Evolutionary conservation across 1,140 invertebrate genomes (phyloP).

Genomic region (Nylanderia fulva): DNA sequence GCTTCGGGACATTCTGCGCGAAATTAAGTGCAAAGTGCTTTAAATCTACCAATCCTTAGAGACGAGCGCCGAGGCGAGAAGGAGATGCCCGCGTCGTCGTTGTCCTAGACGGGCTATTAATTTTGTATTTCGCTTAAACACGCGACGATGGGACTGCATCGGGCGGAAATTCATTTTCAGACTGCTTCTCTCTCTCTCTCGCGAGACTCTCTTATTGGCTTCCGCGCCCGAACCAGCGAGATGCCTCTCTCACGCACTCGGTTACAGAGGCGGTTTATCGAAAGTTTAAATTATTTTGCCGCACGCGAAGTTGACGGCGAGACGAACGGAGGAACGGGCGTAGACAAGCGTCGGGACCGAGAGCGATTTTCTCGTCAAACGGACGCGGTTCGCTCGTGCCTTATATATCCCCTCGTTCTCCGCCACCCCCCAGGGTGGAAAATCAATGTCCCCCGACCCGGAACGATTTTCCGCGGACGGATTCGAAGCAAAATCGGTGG

Average conservation of each 20-base stretch:
- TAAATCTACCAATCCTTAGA: conserved; percentile 2
- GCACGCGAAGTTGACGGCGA: conserved; percentile 44
- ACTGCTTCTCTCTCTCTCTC: neutral
- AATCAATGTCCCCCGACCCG: conserved; percentile 74
- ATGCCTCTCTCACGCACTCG: conserved; percentile 57
- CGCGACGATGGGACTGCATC: conserved; percentile 71
- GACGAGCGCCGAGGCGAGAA: neutral
- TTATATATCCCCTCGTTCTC: conserved; percentile 55
- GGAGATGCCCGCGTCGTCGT: conserved; percentile 13
- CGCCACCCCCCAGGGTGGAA: conserved; percentile 57
- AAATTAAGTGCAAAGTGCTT: neutral
- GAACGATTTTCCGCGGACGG: conserved; percentile 69
- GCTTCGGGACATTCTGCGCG: neutral
- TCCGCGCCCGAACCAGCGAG: conserved; percentile 59
- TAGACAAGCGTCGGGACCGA: neutral
- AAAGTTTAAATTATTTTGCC: conserved; percentile 74
- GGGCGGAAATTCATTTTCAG: conserved; percentile 74
- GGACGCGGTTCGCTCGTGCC: conserved; percentile 66
- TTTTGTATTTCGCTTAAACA: conserved; percentile 75
- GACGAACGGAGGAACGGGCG: neutral
- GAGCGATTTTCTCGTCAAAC: conserved; percentile 68
- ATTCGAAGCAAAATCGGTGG: conserved; percentile 67
- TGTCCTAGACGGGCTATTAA: conserved; percentile 69
- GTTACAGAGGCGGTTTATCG: conserved; percentile 74
- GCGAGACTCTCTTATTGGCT: conserved; percentile 73